These are phyloP conservation scores for Tethya wilhelma DNA, from an alignment of 37 sponge, comb jelly and placozoan species.

Conservation along the genomic window DNA sequence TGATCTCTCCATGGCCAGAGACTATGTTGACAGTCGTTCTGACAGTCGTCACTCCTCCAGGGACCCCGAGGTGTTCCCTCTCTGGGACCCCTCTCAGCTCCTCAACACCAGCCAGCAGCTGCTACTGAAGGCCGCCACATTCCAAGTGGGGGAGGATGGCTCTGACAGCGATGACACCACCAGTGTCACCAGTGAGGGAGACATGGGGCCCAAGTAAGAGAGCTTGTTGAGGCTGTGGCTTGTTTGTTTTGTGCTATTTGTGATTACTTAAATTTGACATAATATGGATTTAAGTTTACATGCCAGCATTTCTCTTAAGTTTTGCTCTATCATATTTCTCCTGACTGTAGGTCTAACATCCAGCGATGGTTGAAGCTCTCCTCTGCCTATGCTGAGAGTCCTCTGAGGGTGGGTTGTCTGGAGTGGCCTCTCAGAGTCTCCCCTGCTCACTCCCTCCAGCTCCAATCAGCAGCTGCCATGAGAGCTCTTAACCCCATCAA, in stretches of 20 bases:
- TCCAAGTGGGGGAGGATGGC: slow-evolving; percentile 55
- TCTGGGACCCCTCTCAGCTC: slow-evolving; percentile 87
- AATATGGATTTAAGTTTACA: background rate
- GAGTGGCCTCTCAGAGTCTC: slow-evolving; percentile 87
- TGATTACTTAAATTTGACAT: background rate
- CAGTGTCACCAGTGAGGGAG: slow-evolving; percentile 64
- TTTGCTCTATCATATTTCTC: background rate
- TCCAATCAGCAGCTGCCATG: slow-evolving; percentile 81
- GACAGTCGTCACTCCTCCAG: slow-evolving; percentile 39
- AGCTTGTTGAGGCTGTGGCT: too few relatives aligned
- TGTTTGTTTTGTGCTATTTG: too few relatives aligned
- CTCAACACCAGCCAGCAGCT: slow-evolving; percentile 71
- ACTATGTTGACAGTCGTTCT: slow-evolving; percentile 44
- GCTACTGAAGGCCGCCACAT: slow-evolving; percentile 62
- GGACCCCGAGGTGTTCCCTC: slow-evolving; percentile 82
- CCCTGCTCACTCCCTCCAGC: slow-evolving; percentile 79
- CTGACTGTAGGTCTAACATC: slow-evolving; percentile 43
- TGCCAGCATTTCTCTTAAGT: background rate
- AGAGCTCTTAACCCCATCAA: slow-evolving; percentile 65
- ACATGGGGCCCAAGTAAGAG: slow-evolving; percentile 37
- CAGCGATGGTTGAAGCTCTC: slow-evolving; percentile 85
- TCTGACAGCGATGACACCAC: slow-evolving; percentile 74
- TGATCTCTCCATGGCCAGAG: slow-evolving; percentile 29
- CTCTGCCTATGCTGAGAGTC: slow-evolving; percentile 91
- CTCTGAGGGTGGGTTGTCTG: slow-evolving; percentile 82